Conservation (phyloP, 1,140 invertebrate genomes). For the Brachionus manjavacas region DNA sequence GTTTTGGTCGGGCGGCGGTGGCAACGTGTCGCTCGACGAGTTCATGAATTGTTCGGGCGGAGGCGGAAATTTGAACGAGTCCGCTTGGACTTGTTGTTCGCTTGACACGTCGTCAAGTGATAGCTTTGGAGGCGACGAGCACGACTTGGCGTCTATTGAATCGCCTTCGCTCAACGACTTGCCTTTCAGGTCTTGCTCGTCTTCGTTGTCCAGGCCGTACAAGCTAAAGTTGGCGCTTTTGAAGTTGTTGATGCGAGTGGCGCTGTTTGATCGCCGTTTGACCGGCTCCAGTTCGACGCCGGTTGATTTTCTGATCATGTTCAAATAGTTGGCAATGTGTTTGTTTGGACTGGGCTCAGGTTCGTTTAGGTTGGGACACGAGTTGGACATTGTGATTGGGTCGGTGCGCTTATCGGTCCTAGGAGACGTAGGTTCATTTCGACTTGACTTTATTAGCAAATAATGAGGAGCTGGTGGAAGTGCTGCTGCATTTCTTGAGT, state of each 20-base stretch:
- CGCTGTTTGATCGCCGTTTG: not conserved
- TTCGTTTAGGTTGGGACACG: not conserved
- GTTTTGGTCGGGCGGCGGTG: slow-evolving; percentile 1
- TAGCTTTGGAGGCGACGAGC: not conserved
- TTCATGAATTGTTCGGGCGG: slow-evolving; percentile 19
- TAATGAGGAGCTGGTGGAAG: not conserved
- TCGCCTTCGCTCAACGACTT: not conserved
- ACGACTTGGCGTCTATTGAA: not conserved
- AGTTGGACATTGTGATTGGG: not conserved
- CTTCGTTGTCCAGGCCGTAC: slow-evolving; percentile 32
- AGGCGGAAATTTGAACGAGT: slow-evolving; percentile 22
- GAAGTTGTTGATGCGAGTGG: not conserved
- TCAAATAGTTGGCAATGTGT: slow-evolving; percentile 6
- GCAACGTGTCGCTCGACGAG: not conserved
- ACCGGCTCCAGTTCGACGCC: not conserved
- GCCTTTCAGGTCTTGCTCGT: not conserved
- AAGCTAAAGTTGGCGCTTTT: slow-evolving; percentile 19
- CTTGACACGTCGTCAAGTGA: not conserved
- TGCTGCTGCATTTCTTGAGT: not conserved
- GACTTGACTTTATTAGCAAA: not conserved
- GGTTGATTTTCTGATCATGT: not conserved
- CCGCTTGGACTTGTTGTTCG: not conserved
- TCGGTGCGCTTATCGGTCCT: no score
- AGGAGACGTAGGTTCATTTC: not conserved
- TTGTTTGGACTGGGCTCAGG: no score